Conservation (phyloP, 2,797 vertebrate genomes). For the Chelon auratus region DNA sequence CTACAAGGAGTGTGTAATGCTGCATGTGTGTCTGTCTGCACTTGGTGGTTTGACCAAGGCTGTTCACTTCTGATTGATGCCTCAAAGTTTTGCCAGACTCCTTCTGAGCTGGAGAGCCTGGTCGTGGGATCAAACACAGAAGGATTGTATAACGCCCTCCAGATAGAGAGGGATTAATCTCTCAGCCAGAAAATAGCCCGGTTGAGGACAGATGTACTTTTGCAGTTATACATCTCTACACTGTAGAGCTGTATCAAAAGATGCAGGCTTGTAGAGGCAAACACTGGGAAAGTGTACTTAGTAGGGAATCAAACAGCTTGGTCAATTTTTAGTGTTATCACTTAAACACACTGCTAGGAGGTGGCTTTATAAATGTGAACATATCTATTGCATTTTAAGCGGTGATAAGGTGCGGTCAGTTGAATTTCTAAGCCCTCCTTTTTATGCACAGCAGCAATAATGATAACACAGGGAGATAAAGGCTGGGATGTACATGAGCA, state of each 20-base stretch:
- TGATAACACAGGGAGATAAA: constrained; percentile 63
- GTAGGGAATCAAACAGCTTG: constrained; percentile 21
- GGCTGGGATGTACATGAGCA: constrained; percentile 44
- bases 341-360: constrained; percentile 11
- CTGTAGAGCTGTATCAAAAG: constrained; percentile 10
- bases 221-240: constrained; percentile 1
- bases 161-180: constrained; percentile 20
- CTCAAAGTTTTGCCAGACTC: constrained; percentile 1
- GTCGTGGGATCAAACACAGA: background rate
- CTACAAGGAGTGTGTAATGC: constrained; percentile 2
- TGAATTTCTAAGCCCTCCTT: constrained; percentile 32
- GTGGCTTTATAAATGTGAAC: constrained; percentile 16
- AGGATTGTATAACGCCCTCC: background rate
- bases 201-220: background rate
- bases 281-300: constrained; percentile 21
- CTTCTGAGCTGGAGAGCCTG: constrained; percentile 18
- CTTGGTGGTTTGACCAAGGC: constrained; percentile 2
- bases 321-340: constrained; percentile 38
- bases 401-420: constrained; percentile 45
- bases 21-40: background rate
- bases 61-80: constrained; percentile 9
- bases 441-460: constrained; percentile 54
- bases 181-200: background rate
- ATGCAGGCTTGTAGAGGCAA: constrained; percentile 13
- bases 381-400: constrained; percentile 51